Evolutionary conservation across 2,888 invertebrate genomes (phyloP), one percentile per base, ranked within the genome.

Genomic region (Uropetala carovei): DNA sequence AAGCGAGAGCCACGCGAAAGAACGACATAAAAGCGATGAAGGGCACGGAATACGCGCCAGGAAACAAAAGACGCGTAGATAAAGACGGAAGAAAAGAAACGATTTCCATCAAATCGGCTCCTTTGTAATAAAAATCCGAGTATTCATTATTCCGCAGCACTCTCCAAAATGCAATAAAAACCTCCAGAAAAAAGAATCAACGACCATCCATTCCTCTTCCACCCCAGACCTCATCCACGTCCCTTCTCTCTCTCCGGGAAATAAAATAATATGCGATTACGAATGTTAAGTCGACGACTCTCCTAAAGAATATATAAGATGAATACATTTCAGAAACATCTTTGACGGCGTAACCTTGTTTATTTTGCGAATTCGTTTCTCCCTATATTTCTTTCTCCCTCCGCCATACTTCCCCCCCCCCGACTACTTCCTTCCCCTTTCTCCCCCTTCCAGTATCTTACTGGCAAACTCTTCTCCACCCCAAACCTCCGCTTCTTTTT

Each of bases 241-340:
- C 68, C n/a, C 18, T 18, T 10, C 68, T 18, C 64, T 64, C n/a
- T 43, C 43, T 43, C 27, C 75, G 22, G 27, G 75, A 64, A 89
- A 64, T 64, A 89, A 64, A 43, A n/a, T 60, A 89, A 30, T 60
- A 89, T n/a, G 30, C 43, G 64, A 89, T 89, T 89, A 89, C 89
- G 56, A 68, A 89, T 64, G 89, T 30, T 43, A 43, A 60, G 89
- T 68, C 89, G 64, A 89, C 30, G 60, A 60, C 60, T 86, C 86
- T 27, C 27, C n/a, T 60, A 18, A 86, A 86, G 86, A 86, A 57
- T 22, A 60, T 86, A 30, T 30, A 89, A 60, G 60, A n/a, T 43
- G 89, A 64, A 89, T 43, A 43, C 83, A 83, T 89, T 64, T 89
- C 64, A 30, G 89, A 64, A 86, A 86, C 86, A 64, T 86, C 86